A percentile compares a stretch with the other conserved stretches of the same genome.
Evolutionary conservation across 2,113 vertebrate genomes (phyloP).

Genomic region (Pan troglodytes): NHGRI_mPanTro3-v2.1_pri NC_072412.2:113996001-113996500

Average conservation of each 20-base stretch:
- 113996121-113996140: not conserved
- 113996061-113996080: not conserved
- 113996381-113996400: not conserved
- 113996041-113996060: not conserved
- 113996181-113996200: no score
- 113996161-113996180: no score
- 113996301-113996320: not conserved
- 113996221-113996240: no score
- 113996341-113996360: not conserved
- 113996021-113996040: not conserved
- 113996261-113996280: rapidly evolving
- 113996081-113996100: not conserved
- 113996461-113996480: not conserved
- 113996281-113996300: not conserved
- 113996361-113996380: not conserved
- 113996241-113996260: rapidly evolving
- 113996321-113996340: not conserved
- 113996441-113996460: not conserved
- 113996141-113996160: not conserved
- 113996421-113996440: not conserved
- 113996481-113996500: not conserved
- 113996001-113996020: not conserved
- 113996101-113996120: not conserved
- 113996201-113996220: no score
- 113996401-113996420: not conserved